Conservation (phyloP, 2,797 vertebrate genomes). For the Paramormyrops hopkinsi region DNA sequence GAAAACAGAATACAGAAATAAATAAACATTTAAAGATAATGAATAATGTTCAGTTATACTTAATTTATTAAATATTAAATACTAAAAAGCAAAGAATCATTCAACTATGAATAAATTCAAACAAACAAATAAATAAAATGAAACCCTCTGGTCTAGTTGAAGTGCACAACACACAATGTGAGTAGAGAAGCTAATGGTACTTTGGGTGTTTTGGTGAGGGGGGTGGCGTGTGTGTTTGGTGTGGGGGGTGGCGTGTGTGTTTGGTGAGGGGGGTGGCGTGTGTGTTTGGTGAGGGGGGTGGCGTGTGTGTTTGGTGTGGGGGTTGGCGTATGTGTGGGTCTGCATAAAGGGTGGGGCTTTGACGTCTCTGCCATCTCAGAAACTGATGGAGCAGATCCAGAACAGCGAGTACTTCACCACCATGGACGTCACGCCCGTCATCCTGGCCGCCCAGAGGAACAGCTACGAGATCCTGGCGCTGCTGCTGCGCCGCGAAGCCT, state of each 20-base stretch:
- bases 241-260: no score
- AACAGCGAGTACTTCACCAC: slow-evolving; percentile 97
- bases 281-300: neutral
- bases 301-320: no score
- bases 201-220: neutral
- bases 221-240: no score
- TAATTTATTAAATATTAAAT: neutral
- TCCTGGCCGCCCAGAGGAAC: slow-evolving; percentile 95
- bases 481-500: slow-evolving; percentile 92
- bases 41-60: neutral
- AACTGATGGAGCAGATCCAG: slow-evolving; percentile 95
- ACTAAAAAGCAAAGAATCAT: neutral
- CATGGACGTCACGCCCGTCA: slow-evolving; percentile 96
- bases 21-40: neutral
- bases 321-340: no score
- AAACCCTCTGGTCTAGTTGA: neutral
- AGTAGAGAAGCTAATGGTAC: neutral
- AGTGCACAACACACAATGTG: neutral
- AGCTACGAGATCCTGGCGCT: slow-evolving; percentile 98
- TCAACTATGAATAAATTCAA: neutral
- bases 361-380: slow-evolving; percentile 59
- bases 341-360: neutral
- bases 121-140: neutral
- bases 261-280: neutral
- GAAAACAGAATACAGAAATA: neutral